Conservation (phyloP, 2,888 invertebrate species). For the Caenorhabditis japonica region DNA sequence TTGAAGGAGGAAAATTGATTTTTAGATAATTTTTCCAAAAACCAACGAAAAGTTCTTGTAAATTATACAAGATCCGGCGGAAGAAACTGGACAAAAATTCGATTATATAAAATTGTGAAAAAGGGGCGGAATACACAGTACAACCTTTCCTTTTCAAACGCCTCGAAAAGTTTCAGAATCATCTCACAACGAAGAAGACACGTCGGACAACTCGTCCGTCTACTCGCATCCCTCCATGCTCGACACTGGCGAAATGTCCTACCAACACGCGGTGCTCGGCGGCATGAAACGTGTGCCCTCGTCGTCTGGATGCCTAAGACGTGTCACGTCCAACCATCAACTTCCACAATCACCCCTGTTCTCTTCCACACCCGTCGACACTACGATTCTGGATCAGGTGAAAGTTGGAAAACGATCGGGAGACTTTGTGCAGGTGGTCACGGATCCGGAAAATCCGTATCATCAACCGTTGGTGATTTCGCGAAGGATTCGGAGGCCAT, state of each 20-base stretch:
- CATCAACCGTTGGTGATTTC: constrained; percentile 51
- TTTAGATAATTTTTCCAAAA: too few species aligned
- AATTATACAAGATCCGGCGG: too few species aligned
- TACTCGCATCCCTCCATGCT: constrained; percentile 76
- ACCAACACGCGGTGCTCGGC: constrained; percentile 37
- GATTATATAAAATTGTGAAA: too few species aligned
- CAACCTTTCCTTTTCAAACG: too few species aligned
- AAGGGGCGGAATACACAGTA: too few species aligned
- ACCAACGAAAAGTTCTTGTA: too few species aligned
- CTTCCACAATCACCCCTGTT: constrained; percentile 48
- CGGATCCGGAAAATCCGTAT: constrained; percentile 16
- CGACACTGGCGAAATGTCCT: constrained; percentile 55
- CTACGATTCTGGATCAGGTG: constrained; percentile 30
- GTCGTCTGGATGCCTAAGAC: constrained; percentile 20
- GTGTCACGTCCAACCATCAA: constrained; percentile 15
- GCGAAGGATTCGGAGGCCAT: constrained; percentile 44
- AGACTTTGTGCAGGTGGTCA: constrained; percentile 24
- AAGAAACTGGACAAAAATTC: too few species aligned
- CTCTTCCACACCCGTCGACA: constrained; percentile 45
- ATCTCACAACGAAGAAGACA: constrained; percentile 57
- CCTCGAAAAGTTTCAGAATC: constrained; percentile 23
- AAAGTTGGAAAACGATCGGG: constrained; percentile 5
- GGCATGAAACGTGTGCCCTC: background rate
- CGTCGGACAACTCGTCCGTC: constrained; percentile 67
- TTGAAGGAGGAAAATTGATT: too few species aligned